Evolutionary conservation across 2,113 vertebrate genomes (phyloP).

Genomic region (Procavia capensis): DNA sequence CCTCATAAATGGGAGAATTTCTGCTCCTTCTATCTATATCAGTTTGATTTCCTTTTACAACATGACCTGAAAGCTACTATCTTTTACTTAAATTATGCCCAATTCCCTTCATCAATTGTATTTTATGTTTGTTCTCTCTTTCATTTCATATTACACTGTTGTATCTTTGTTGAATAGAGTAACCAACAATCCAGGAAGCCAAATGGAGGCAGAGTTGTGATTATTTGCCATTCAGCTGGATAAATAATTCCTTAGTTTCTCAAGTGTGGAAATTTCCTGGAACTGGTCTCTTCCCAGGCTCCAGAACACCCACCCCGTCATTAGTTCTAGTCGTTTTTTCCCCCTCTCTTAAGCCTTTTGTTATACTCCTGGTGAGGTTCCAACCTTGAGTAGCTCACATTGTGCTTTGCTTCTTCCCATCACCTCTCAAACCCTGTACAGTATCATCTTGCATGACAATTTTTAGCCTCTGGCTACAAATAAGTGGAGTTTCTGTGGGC

Average conservation of each 20-base stretch:
- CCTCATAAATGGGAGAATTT: neutral
- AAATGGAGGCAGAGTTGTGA: constrained; percentile 6
- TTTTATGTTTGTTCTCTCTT: constrained; percentile 39
- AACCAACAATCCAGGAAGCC: constrained; percentile 21
- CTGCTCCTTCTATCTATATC: neutral
- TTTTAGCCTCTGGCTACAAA: neutral
- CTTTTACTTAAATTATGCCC: constrained; percentile 22
- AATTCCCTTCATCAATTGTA: neutral
- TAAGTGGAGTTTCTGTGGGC: neutral
- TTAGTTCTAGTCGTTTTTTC: constrained; percentile 49
- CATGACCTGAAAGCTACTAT: neutral
- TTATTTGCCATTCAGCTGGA: constrained; percentile 46
- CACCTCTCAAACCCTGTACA: neutral
- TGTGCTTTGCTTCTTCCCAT: neutral
- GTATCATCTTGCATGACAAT: neutral
- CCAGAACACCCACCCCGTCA: neutral
- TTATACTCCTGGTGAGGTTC: neutral
- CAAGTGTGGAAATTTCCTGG: constrained; percentile 64
- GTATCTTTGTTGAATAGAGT: constrained; percentile 33
- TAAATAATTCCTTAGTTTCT: constrained; percentile 63
- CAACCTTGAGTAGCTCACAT: neutral
- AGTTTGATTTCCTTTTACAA: neutral
- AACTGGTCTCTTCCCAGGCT: constrained; percentile 28
- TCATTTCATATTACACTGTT: constrained; percentile 13
- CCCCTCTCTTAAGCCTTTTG: constrained; percentile 25